Percentiles rank a stretch among this genome's conserved stretches.
Conservation (phyloP, 2,113 vertebrate species). For the Thunnus maccoyii region DNA sequence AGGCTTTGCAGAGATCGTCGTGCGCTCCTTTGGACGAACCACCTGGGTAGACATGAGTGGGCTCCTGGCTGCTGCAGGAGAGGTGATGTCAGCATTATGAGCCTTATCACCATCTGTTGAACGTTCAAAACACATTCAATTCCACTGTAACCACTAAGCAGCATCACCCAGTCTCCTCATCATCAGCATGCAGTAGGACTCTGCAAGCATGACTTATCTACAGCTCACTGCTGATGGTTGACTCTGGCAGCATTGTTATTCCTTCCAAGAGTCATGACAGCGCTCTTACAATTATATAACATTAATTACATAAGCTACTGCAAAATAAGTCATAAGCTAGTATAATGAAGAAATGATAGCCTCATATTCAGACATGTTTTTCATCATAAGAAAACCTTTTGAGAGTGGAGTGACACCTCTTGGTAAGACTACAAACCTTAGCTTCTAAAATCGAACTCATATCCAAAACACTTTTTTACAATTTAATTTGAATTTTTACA, state of each 20-base stretch:
- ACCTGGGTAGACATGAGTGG: slow-evolving; percentile 82
- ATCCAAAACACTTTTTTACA: too few relatives aligned
- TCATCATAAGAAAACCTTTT: too few relatives aligned
- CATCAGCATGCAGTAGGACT: not conserved
- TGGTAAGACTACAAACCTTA: too few relatives aligned
- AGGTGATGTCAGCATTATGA: slow-evolving; percentile 43
- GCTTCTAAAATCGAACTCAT: too few relatives aligned
- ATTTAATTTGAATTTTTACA: too few relatives aligned
- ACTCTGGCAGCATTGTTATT: not conserved
- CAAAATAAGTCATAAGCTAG: not conserved
- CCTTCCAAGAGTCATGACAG: not conserved
- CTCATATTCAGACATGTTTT: too few relatives aligned
- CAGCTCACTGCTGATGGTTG: not conserved
- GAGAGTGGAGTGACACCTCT: too few relatives aligned
- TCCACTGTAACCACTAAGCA: not conserved
- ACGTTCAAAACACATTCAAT: slow-evolving; percentile 14
- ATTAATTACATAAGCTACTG: not conserved
- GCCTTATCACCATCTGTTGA: slow-evolving; percentile 81
- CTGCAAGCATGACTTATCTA: not conserved
- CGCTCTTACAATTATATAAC: not conserved
- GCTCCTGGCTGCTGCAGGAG: slow-evolving; percentile 61
- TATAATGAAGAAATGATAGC: too few relatives aligned
- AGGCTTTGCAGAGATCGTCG: slow-evolving; percentile 64
- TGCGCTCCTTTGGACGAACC: slow-evolving; percentile 92
- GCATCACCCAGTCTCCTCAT: not conserved